phyloP scores from a whole-genome alignment of 1,140 invertebrate species.

The Bombus picipes region DNA sequence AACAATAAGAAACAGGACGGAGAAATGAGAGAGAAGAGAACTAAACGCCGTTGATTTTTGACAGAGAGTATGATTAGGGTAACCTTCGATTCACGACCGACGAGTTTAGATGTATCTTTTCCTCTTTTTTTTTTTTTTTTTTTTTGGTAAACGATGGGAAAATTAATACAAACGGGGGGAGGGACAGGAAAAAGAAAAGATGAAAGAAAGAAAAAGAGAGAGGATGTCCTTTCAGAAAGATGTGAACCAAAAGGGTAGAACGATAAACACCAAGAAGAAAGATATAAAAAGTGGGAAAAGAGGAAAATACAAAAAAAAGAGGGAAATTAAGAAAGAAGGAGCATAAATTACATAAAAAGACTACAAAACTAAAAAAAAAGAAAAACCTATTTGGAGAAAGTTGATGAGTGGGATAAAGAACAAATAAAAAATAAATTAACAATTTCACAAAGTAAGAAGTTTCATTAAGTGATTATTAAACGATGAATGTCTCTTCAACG shows the following conservation, averaged over 20 bases:
- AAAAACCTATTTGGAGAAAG: conserved; percentile 6
- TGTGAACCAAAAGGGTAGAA: conserved; percentile 28
- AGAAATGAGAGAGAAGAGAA: not conserved
- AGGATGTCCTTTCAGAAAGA: conserved; percentile 5
- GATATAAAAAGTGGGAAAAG: conserved; percentile 21
- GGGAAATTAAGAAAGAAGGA: conserved; percentile 30
- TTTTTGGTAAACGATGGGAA: not conserved
- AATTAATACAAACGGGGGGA: not conserved
- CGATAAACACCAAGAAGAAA: conserved; percentile 52
- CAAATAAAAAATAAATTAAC: conserved; percentile 51
- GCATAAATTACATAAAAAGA: conserved; percentile 21
- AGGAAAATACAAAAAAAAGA: conserved; percentile 27
- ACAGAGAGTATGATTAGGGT: conserved; percentile 51
- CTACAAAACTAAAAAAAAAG: conserved; percentile 11
- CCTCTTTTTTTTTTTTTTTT: not conserved
- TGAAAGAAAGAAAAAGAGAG: conserved; percentile 5
- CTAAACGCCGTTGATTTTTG: conserved; percentile 67
- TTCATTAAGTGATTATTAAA: conserved; percentile 60
- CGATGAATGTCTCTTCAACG: conserved; percentile 65
- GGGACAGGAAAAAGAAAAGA: not conserved
- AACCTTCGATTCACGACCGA: conserved; percentile 27
- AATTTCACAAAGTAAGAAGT: conserved; percentile 56
- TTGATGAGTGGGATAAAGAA: conserved; percentile 17
- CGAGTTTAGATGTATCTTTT: not conserved
- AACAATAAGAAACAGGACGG: too few relatives aligned